phyloP scores from a whole-genome alignment of 2,888 invertebrate species.

The Sialis lutaria region DNA sequence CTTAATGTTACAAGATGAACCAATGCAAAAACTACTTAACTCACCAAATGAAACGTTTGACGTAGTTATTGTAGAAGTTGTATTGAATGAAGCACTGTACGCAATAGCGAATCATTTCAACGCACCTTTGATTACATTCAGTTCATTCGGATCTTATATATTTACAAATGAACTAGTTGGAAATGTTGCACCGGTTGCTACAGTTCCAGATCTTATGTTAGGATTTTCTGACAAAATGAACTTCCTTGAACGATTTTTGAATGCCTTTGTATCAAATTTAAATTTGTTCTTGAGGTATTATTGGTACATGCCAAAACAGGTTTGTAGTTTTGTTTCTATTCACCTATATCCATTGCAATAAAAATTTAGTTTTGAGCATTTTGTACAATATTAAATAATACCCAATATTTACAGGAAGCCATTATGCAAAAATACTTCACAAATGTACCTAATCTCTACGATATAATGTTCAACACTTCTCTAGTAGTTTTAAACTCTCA shows the following conservation, averaged over 20 bases:
- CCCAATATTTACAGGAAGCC: constrained; percentile 6
- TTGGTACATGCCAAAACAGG: neutral
- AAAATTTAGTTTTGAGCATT: no score
- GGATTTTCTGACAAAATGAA: constrained; percentile 26
- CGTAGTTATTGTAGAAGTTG: constrained; percentile 16
- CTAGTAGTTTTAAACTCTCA: constrained; percentile 17
- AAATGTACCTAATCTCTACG: constrained; percentile 13
- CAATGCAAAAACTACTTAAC: no score
- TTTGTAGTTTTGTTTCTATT: no score
- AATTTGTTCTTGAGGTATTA: no score
- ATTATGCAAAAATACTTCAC: constrained; percentile 14
- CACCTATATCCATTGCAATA: no score
- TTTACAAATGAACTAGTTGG: constrained; percentile 14
- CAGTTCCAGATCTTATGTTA: constrained; percentile 20
- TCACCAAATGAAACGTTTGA: constrained; percentile 14
- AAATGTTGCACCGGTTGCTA: constrained; percentile 14
- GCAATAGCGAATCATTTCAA: constrained; percentile 13
- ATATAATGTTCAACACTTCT: constrained; percentile 13
- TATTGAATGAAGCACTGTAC: constrained; percentile 15
- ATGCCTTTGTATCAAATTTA: constrained; percentile 22
- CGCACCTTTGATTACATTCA: constrained; percentile 13
- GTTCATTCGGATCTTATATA: constrained; percentile 10
- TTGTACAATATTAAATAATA: no score
- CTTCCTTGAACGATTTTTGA: constrained; percentile 33
- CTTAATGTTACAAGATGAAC: no score